A percentile compares a stretch with the other conserved stretches of the same genome.
Conservation (phyloP, 2,797 vertebrate genomes). For the Coreius guichenoti region DNA sequence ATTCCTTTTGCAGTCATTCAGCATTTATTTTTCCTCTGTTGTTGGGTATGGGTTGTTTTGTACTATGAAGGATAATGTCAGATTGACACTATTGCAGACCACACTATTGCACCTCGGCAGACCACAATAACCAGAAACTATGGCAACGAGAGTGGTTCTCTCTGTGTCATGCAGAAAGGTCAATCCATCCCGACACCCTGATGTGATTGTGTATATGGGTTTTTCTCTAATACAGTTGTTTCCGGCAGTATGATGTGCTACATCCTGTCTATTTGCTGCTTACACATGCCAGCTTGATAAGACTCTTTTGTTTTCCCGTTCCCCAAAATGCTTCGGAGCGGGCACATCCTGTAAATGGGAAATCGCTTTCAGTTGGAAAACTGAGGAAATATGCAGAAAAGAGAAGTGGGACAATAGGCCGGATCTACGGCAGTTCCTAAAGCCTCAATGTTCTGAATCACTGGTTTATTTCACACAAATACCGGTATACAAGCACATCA, state of each 20-base stretch:
- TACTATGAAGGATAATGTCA: neutral
- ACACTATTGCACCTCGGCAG: too few species aligned
- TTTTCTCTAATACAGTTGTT: conserved; percentile 20
- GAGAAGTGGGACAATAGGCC: conserved; percentile 48
- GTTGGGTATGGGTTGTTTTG: neutral
- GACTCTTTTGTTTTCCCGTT: conserved; percentile 50
- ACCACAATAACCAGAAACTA: neutral
- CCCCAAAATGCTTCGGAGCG: conserved; percentile 39
- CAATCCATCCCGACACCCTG: conserved; percentile 40
- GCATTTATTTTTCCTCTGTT: neutral
- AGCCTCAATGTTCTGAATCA: conserved; percentile 45
- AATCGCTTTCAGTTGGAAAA: conserved; percentile 55
- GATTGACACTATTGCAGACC: neutral
- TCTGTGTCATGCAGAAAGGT: conserved; percentile 6
- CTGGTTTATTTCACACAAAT: conserved; percentile 41
- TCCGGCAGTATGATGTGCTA: conserved; percentile 51
- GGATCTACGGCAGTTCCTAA: conserved; percentile 48
- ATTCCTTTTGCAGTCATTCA: neutral
- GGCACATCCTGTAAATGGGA: conserved; percentile 56
- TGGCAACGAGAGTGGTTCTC: neutral
- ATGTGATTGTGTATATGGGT: conserved; percentile 12
- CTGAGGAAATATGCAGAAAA: conserved; percentile 48
- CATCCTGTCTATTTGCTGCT: conserved; percentile 51
- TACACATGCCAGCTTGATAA: conserved; percentile 56
- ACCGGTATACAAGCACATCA: conserved; percentile 27